Percentiles rank a stretch among this genome's conserved stretches.
These are phyloP conservation scores for Torymus tubicola DNA, from an alignment of 2,888 invertebrate species.

Conservation along the genomic window DNA sequence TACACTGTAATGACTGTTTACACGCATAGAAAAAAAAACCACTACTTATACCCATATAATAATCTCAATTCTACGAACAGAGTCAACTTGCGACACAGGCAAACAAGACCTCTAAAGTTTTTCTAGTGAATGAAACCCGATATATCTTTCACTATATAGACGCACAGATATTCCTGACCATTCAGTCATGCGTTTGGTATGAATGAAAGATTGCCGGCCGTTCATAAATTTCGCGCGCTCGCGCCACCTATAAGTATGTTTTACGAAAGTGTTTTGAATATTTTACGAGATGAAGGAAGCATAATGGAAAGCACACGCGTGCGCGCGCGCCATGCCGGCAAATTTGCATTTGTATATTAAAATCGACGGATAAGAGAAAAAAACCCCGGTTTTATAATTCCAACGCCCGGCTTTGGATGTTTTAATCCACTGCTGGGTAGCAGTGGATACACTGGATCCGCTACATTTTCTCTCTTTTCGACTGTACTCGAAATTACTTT, in stretches of 20 bases:
- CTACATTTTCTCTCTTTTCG: no score
- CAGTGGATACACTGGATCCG: neutral
- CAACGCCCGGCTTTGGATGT: neutral
- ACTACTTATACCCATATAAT: no score
- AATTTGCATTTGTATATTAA: slow-evolving; percentile 16
- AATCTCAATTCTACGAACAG: no score
- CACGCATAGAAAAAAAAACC: no score
- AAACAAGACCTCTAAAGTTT: no score
- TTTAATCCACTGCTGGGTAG: neutral
- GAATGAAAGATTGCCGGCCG: slow-evolving; percentile 48
- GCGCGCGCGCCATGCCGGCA: no score
- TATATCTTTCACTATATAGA: no score
- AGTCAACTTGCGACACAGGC: no score
- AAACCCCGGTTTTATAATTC: neutral
- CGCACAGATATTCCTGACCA: slow-evolving; percentile 8
- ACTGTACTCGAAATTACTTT: no score
- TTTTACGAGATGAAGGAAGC: slow-evolving; percentile 42
- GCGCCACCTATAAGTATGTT: neutral
- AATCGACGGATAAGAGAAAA: neutral
- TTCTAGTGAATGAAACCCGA: no score
- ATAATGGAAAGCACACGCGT: slow-evolving; percentile 6
- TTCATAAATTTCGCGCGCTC: slow-evolving; percentile 43
- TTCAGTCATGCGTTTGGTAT: slow-evolving; percentile 41
- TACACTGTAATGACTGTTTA: no score
- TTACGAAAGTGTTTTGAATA: slow-evolving; percentile 49